These are phyloP conservation scores for Phymatocera aterrima DNA, from an alignment of 2,888 invertebrate species.

Conservation along the genomic window DNA sequence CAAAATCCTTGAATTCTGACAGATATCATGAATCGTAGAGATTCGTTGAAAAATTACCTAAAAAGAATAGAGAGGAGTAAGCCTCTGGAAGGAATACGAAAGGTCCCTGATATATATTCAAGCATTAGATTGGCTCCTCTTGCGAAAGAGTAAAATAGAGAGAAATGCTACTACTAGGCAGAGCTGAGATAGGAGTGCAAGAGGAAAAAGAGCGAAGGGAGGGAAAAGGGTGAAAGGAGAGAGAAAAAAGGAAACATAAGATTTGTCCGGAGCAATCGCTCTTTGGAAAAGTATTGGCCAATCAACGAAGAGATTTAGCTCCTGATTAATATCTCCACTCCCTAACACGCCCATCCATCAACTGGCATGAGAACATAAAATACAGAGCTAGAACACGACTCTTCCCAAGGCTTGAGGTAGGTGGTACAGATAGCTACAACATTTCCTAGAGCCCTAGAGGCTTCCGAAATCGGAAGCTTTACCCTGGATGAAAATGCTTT, in stretches of 20 bases:
- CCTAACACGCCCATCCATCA: slow-evolving; percentile 26
- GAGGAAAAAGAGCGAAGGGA: background rate
- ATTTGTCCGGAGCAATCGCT: background rate
- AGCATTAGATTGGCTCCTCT: background rate
- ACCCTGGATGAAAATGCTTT: slow-evolving; percentile 4
- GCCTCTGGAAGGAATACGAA: background rate
- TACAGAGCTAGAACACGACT: background rate
- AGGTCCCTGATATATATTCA: slow-evolving; percentile 20
- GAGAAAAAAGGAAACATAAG: background rate
- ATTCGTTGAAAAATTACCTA: slow-evolving; percentile 11
- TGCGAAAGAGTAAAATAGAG: too few relatives aligned
- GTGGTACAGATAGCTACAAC: too few relatives aligned
- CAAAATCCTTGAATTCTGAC: slow-evolving; percentile 11
- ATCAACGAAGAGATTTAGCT: slow-evolving; percentile 29
- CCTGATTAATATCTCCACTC: slow-evolving; percentile 22
- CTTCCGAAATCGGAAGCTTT: background rate
- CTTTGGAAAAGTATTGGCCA: slow-evolving; percentile 22
- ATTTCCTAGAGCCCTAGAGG: background rate
- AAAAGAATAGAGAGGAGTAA: background rate
- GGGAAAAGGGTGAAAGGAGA: background rate
- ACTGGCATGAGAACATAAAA: background rate
- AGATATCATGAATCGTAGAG: slow-evolving; percentile 9
- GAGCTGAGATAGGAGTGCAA: background rate
- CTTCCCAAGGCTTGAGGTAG: background rate
- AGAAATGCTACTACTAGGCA: slow-evolving; percentile 9